phyloP scores from a whole-genome alignment of 1,140 invertebrate genomes.

The Eufriesea mexicana region DNA sequence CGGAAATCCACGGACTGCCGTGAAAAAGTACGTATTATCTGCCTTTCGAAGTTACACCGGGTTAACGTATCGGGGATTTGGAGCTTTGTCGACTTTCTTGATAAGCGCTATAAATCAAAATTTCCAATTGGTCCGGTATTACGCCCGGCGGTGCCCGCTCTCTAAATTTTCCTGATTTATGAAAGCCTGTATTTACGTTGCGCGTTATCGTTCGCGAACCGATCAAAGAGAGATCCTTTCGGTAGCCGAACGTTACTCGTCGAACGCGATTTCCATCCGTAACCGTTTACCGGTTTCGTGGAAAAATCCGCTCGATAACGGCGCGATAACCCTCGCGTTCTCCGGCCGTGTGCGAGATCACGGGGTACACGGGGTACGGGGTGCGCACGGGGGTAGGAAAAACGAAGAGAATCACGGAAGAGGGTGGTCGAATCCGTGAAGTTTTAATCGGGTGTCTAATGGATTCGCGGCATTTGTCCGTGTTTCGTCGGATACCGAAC shows the following conservation, averaged over 20 bases:
- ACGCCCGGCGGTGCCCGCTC: not conserved
- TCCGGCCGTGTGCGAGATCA: too few relatives aligned
- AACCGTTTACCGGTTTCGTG: too few relatives aligned
- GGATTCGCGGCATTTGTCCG: constrained; percentile 28
- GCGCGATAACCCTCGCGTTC: not conserved
- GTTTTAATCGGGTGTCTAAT: constrained; percentile 45
- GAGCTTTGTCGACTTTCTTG: constrained; percentile 49
- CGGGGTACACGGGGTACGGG: too few relatives aligned
- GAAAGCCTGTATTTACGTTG: constrained; percentile 16
- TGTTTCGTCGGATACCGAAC: constrained; percentile 35
- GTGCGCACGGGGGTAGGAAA: too few relatives aligned
- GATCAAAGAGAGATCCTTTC: not conserved
- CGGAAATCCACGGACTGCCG: constrained; percentile 63
- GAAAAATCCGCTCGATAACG: not conserved
- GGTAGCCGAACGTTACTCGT: not conserved
- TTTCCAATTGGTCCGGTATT: constrained; percentile 45
- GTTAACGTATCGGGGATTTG: constrained; percentile 65
- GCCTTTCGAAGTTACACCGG: not conserved
- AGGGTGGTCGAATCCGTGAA: not conserved
- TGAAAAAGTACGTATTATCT: constrained; percentile 70
- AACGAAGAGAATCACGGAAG: not conserved
- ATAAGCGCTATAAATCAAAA: constrained; percentile 48
- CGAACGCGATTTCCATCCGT: too few relatives aligned
- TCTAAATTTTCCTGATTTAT: constrained; percentile 48
- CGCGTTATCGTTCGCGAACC: constrained; percentile 24